Base-by-base conservation (phyloP, 2,113 vertebrate genomes). In the Vombatus ursinus region DNA sequence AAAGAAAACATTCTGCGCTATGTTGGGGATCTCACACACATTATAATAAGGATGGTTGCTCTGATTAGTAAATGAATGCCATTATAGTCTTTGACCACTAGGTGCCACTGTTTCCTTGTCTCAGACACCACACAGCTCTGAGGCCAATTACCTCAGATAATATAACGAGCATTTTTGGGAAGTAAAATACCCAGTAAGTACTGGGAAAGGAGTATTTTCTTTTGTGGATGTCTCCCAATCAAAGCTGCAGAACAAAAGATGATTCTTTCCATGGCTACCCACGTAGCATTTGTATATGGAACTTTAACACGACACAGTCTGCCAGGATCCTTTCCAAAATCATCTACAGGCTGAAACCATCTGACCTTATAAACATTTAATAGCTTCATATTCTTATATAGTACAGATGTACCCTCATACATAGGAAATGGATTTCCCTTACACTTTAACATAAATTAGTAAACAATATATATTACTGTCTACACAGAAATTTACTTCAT, bases 141-240 rank as follows among this genome's bases (percentile, higher is more conserved):
- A 93, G 93, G 94, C 48, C 48, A 91, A 54, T 96, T 96, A 93
- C 95, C 89, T 90, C 0, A 51, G 94, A 89, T 68, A 92, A 91
- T 95, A 92, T 93, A 96, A 95, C 53, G 95, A 94, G 22, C 44
- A 48, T 96, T 97, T 89, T 97, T 89, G 94, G 92, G 92, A 98
- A 98, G 90, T 89, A 97, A 98, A 98, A 97, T 57, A 98, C 93
- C 94, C 93, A 97, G 96, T 84, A 95, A 19, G 90, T 90, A 95
- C 96, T 95, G 97, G 96, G 97, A 95, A 96, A 97, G 96, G 96
- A 95, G 97, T 91, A 96, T 98, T 98, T 97, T 96, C 90, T 93
- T 95, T 97, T 97, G 61, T 92, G 97, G 97, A 97, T 97, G 95
- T 97, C 96, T 98, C 97, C 92, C 95, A 96, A 97, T 98, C 97